These are phyloP conservation scores for Tenebrosternarchus preto DNA, from an alignment of 2,113 vertebrate species.

Conservation along the genomic window DNA sequence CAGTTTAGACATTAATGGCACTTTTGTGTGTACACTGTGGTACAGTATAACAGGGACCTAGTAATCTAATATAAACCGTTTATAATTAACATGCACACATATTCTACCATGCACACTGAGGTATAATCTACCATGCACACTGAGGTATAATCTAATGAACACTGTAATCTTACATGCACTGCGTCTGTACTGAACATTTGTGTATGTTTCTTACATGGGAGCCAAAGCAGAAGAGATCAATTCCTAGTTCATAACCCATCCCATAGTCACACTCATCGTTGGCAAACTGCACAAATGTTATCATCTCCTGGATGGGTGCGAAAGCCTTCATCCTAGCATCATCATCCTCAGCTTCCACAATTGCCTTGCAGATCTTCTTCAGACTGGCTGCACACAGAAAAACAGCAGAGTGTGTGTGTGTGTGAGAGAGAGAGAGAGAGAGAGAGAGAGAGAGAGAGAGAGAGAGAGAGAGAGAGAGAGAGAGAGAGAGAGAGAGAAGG, in stretches of 20 bases:
- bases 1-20: no score
- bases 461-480: background rate
- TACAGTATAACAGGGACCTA: no score
- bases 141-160: no score
- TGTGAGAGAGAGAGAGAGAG: no score
- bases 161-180: no score
- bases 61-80: no score
- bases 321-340: constrained; percentile 89
- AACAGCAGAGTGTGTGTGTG: background rate
- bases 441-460: background rate
- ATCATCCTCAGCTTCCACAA: constrained; percentile 84
- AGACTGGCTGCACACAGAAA: constrained; percentile 73
- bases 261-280: constrained; percentile 99
- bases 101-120: no score
- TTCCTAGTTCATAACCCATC: constrained; percentile 94
- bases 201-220: constrained; percentile 85
- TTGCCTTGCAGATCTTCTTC: constrained; percentile 89
- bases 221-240: constrained; percentile 93
- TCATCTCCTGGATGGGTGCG: constrained; percentile 91
- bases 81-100: no score
- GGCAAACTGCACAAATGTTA: constrained; percentile 95
- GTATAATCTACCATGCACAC: no score
- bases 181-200: background rate
- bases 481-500: background rate
- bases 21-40: no score